A percentile compares a stretch with the other conserved stretches of the same genome.
These are phyloP conservation scores for Smutsia temminckii DNA, from an alignment of 2,797 vertebrate species.

Conservation along the genomic window DNA sequence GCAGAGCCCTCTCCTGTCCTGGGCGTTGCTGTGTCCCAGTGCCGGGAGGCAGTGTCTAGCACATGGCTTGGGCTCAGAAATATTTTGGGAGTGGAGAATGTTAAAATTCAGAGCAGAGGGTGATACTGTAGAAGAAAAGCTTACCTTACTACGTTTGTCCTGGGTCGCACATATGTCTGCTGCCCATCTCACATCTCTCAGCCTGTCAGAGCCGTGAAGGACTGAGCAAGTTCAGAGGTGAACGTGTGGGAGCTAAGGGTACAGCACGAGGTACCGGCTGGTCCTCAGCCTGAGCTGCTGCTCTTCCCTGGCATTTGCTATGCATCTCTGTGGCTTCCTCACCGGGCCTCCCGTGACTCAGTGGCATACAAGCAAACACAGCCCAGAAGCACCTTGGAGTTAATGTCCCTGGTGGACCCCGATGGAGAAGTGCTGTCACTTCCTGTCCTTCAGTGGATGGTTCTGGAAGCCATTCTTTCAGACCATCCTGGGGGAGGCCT, in stretches of 20 bases:
- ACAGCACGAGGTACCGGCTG: no score
- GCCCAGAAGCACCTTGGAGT: not conserved
- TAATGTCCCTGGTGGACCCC: not conserved
- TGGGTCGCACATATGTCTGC: not conserved
- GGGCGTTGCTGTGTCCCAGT: not conserved
- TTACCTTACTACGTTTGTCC: not conserved
- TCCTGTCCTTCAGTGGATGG: not conserved
- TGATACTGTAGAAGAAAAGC: not conserved
- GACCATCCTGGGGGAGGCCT: not conserved
- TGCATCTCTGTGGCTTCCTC: not conserved
- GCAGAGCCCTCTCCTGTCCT: not conserved
- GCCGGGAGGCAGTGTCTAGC: not conserved
- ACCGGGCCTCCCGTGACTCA: fast-evolving
- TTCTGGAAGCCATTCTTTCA: not conserved
- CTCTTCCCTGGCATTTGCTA: not conserved
- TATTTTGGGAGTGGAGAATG: not conserved
- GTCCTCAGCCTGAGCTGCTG: not conserved
- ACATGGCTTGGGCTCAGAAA: not conserved
- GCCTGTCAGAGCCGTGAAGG: not conserved
- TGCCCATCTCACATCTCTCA: fast-evolving
- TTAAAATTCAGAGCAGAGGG: not conserved
- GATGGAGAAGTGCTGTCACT: not conserved
- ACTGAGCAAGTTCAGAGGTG: not conserved
- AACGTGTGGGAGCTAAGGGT: not conserved
- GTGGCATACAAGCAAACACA: fast-evolving